Evolutionary conservation across 2,797 vertebrate genomes (phyloP), one percentile per base, ranked within the genome.

Genomic region (Sylvia borin): DNA sequence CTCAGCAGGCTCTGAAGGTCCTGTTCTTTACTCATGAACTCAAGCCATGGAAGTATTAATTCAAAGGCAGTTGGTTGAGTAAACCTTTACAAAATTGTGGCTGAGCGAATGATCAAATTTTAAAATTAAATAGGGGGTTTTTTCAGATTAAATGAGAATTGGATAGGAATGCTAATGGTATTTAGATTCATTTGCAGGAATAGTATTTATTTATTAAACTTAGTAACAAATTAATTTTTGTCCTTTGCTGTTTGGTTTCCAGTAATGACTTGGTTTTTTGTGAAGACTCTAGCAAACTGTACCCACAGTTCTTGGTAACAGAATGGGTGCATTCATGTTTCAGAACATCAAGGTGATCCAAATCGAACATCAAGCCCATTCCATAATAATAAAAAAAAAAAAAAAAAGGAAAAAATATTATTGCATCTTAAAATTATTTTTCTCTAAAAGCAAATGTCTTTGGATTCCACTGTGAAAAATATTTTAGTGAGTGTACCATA

Each of bases 381-480:
- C 57, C 2, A 1, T 60, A 71, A 27, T 17, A 36, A 45, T 24
- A 48, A 53, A 54, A 36, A 71, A 82, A 51, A 34, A 38, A 29
- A 16, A 14, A 20, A 21, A 15, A 11, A 4, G 21, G 10, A 42
- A 72, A 90, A 84, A 94, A 79, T 67, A 91, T 80, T 94, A 81
- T 93, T 89, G 11, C 21, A 53, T 57, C 90, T 55, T 91, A 92
- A 94, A 97, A 78, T 82, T 21, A 58, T 95, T 90, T 97, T 95
- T 92, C 27, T 95, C 48, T 85, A 93, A 94, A 97, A 97, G 60
- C 55, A 92, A 94, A 78, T 92, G 45, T 93, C 78, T 95, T 93
- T 91, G 81, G 76, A 81, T 92, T 88, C 77, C 42, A 71, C 65
- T 88, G 54, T 96, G 90, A 93, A 95, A 96, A 95, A 87, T 91